phyloP scores from a whole-genome alignment of 2,113 vertebrate genomes.

The Lonchura striata region DNA sequence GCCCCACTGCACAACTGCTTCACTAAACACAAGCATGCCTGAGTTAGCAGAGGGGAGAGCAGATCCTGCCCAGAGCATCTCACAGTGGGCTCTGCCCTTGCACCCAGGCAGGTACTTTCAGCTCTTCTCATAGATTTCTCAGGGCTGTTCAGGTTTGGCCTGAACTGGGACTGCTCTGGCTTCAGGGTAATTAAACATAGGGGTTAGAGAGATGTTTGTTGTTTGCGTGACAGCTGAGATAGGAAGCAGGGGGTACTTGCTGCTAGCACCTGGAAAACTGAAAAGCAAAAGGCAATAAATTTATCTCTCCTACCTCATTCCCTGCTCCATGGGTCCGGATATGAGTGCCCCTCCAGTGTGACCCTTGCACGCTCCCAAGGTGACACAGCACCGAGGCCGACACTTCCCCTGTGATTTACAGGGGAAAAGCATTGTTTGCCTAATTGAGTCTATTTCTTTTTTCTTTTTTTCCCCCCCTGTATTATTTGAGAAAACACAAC shows the following conservation, averaged over 20 bases:
- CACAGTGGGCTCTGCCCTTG: not conserved
- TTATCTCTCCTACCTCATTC: constrained; percentile 11
- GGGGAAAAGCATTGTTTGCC: not conserved
- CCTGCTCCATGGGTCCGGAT: not conserved
- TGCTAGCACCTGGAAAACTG: not conserved
- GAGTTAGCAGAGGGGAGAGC: not conserved
- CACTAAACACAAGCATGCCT: not conserved
- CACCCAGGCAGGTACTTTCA: not conserved
- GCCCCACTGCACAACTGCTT: rapidly evolving
- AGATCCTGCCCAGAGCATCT: not conserved
- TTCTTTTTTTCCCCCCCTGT: no score
- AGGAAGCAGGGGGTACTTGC: not conserved
- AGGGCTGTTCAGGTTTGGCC: not conserved
- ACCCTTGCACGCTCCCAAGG: not conserved
- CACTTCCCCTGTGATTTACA: constrained; percentile 18
- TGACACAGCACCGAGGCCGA: not conserved
- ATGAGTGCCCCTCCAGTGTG: not conserved
- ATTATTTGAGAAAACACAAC: not conserved
- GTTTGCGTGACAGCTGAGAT: not conserved
- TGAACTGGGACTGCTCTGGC: not conserved
- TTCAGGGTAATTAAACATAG: not conserved
- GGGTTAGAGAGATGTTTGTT: not conserved
- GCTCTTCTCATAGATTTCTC: not conserved
- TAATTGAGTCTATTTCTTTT: not conserved
- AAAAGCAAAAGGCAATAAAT: constrained; percentile 40